Percentiles rank a stretch among this genome's conserved stretches.
Evolutionary conservation across 2,113 vertebrate genomes (phyloP).

Genomic region (Crypturellus undulatus): DNA sequence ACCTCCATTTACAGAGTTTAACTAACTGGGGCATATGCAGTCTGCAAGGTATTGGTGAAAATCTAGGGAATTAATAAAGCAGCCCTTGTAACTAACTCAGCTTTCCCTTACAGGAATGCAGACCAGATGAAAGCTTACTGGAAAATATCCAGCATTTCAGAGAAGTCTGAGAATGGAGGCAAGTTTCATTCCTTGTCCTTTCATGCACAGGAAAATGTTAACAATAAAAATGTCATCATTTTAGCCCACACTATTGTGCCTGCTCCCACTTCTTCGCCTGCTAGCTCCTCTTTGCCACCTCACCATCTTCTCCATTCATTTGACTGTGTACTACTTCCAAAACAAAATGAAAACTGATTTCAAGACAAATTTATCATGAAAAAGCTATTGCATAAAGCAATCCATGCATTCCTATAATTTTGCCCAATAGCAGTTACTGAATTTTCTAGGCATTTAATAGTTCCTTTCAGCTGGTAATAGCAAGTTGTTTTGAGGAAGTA

Average conservation of each 20-base stretch:
- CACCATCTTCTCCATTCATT: not conserved
- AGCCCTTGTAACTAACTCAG: not conserved
- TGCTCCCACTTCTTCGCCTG: not conserved
- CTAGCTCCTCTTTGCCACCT: not conserved
- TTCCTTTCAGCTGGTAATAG: not conserved
- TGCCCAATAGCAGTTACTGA: not conserved
- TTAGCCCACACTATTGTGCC: not conserved
- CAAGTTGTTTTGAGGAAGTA: not conserved
- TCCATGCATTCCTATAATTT: not conserved
- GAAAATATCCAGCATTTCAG: constrained; percentile 94
- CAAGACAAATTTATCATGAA: not conserved
- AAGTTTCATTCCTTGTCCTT: constrained; percentile 51
- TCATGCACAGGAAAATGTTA: not conserved
- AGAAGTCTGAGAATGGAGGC: constrained; percentile 97
- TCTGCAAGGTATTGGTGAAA: not conserved
- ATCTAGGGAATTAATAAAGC: not conserved
- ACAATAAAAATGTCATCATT: not conserved
- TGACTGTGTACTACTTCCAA: not conserved
- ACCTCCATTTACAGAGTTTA: not conserved
- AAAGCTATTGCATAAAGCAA: not conserved
- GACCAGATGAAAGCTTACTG: constrained; percentile 96
- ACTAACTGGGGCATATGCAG: not conserved
- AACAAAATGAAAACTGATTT: not conserved
- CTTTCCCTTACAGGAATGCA: constrained; percentile 84
- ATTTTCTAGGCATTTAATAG: not conserved